These are phyloP conservation scores for Lycaon pictus DNA, from an alignment of 2,113 vertebrate genomes.

Conservation along the genomic window DNA sequence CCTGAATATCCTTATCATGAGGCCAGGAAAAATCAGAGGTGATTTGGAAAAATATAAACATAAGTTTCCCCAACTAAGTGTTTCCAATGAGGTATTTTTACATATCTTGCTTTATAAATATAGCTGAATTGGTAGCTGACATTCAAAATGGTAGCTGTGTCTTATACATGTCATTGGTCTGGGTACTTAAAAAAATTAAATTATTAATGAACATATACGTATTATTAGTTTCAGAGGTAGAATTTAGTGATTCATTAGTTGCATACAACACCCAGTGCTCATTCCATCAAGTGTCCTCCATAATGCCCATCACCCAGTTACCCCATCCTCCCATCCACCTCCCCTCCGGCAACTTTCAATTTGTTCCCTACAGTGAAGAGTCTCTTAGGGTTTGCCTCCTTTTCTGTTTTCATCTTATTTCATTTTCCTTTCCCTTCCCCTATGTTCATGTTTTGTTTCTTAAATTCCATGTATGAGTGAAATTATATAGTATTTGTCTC, in stretches of 20 bases:
- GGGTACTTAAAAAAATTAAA: not conserved
- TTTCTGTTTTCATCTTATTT: not conserved
- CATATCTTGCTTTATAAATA: not conserved
- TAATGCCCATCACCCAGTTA: not conserved
- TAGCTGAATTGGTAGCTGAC: not conserved
- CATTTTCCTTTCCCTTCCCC: not conserved
- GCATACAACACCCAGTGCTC: not conserved
- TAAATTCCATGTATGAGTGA: not conserved
- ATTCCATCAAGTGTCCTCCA: not conserved
- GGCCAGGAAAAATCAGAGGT: not conserved
- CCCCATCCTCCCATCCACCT: not conserved
- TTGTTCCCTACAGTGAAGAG: not conserved
- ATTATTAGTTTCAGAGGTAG: not conserved
- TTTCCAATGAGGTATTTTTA: not conserved
- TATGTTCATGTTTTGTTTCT: not conserved
- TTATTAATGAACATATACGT: not conserved
- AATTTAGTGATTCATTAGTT: not conserved
- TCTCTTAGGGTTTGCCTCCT: not conserved
- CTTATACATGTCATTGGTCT: not conserved
- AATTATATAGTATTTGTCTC: not conserved
- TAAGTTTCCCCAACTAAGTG: not conserved
- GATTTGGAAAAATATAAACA: conserved; percentile 42
- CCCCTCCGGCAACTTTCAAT: not conserved
- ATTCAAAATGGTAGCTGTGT: not conserved
- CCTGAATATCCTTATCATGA: not conserved